These are phyloP conservation scores for Periplaneta americana DNA, from an alignment of 1,140 invertebrate genomes.

Conservation along the genomic window DNA sequence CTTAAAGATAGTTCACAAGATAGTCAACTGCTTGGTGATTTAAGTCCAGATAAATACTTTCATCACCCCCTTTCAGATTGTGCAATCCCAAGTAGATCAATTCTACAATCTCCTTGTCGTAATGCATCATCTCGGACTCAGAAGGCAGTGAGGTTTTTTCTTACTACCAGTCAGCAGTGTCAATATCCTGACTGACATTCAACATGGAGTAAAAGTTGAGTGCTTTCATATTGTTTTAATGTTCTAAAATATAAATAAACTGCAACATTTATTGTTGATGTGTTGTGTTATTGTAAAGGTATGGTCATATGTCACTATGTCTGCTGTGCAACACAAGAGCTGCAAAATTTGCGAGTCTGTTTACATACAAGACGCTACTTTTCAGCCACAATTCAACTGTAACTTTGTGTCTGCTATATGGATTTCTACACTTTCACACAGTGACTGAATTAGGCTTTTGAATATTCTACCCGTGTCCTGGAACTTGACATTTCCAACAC, in stretches of 20 bases:
- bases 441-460: too few relatives aligned
- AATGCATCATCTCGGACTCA: neutral
- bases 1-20: neutral
- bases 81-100: neutral
- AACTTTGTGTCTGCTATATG: too few relatives aligned
- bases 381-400: too few relatives aligned
- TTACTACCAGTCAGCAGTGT: neutral
- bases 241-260: neutral
- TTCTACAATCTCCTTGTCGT: neutral
- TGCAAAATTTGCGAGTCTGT: too few relatives aligned
- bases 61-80: neutral
- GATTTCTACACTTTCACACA: too few relatives aligned
- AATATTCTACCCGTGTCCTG: too few relatives aligned
- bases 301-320: too few relatives aligned
- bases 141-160: neutral
- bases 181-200: neutral
- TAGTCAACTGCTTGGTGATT: neutral
- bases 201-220: neutral
- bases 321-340: too few relatives aligned
- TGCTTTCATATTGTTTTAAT: neutral
- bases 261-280: too few relatives aligned
- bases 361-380: too few relatives aligned
- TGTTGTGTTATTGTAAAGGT: too few relatives aligned
- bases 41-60: neutral
- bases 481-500: too few relatives aligned